These are phyloP conservation scores for Sebastes umbrosus DNA, from an alignment of 2,797 vertebrate genomes.

Conservation along the genomic window DNA sequence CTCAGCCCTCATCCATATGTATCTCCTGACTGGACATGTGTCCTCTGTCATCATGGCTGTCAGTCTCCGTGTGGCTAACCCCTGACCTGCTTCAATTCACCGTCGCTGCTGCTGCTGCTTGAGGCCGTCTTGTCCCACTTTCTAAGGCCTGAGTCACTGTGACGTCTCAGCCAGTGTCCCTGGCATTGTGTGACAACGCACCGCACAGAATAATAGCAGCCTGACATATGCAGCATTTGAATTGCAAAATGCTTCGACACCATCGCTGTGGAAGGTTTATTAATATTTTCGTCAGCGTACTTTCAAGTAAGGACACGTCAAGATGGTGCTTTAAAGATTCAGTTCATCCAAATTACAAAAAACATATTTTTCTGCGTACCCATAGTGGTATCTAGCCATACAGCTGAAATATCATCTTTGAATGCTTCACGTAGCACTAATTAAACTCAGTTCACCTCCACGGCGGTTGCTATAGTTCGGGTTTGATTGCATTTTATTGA, in stretches of 20 bases:
- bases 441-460: background rate
- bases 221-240: background rate
- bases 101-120: background rate
- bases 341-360: background rate
- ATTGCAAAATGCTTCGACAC: background rate
- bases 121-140: constrained; percentile 17
- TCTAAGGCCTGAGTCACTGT: constrained; percentile 4
- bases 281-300: background rate
- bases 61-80: constrained; percentile 10
- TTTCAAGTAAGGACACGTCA: background rate
- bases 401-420: background rate
- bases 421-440: background rate
- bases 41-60: constrained; percentile 39
- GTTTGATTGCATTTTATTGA: background rate
- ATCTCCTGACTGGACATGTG: constrained; percentile 20
- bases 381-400: background rate
- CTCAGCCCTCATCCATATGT: constrained; percentile 43
- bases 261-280: background rate
- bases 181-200: background rate
- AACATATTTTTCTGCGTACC: background rate
- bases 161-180: background rate
- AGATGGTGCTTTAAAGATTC: background rate
- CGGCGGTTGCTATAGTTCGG: too few species aligned
- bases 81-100: constrained; percentile 31
- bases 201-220: background rate